Base-by-base conservation (phyloP, 1,140 invertebrate species). In the Drosophila ananassae region DNA sequence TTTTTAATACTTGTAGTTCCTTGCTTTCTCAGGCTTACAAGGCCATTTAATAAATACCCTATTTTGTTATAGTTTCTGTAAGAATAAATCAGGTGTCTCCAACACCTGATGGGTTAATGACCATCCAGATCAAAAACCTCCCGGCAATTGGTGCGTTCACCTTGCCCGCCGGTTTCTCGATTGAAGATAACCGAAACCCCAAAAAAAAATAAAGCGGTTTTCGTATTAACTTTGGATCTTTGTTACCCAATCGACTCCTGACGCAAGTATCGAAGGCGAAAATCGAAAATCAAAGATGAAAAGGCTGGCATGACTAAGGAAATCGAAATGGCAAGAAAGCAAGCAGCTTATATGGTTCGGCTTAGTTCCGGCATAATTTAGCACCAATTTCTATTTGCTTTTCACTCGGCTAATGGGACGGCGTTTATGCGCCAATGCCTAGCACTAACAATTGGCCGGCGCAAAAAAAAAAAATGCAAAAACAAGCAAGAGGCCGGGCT, bases 371-470 rank as follows among this genome's bases (percentile, higher is more conserved):
- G 82, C 82, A 85, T 85, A 85, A 85, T 85, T 85, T 89, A 85
- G 82, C 82, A 85, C 82, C 82, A 85, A 85, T 85, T 85, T 85
- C 75, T 85, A 85, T 85, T 85, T 85, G 78, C 82, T 79, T 85
- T 87, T 72, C 79, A 76, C 78, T 79, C 60, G 75, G 69, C 82
- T 87, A 85, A 82, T 85, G 82, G 81, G 64, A 67, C 58, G 62
- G 62, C 62, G 67, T 71, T 71, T 71, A 69, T 69, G 44, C 51
- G 66, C 63, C 66, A 67, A 68, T 68, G 37, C 30, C 62, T 47
- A 28, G 48, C 66, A 69, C 67, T 60, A 63, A 75, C 64, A 87
- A 78, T 87, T 77, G 82, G 39, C 72, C 60, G 30, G 50, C 52
- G 48, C n/a, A n/a, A n/a, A 58, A 66, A 53, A 17, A 17, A 17